These are phyloP conservation scores for Pelodiscus sinensis DNA, from an alignment of 2,113 vertebrate species.

Conservation along the genomic window DNA sequence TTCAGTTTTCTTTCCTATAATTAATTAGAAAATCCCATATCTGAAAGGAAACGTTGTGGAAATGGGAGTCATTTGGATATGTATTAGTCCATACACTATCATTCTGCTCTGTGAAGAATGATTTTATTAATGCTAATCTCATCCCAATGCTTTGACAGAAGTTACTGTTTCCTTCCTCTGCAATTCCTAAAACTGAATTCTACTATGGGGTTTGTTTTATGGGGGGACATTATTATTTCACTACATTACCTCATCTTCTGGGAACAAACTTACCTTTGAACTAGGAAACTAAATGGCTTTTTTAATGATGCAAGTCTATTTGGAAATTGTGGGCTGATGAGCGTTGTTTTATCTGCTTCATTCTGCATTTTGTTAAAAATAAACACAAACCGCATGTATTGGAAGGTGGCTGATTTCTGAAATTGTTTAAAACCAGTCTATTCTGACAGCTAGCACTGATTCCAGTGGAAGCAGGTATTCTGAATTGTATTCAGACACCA, in stretches of 20 bases:
- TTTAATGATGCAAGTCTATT: constrained; percentile 63
- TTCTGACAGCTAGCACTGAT: constrained; percentile 11
- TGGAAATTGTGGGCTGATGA: constrained; percentile 51
- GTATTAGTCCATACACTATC: constrained; percentile 42
- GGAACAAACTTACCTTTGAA: constrained; percentile 73
- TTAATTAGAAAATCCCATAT: constrained; percentile 65
- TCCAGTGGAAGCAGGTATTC: not conserved
- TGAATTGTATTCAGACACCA: not conserved
- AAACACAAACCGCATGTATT: not conserved
- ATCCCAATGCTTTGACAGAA: constrained; percentile 72
- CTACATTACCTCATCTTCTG: constrained; percentile 73
- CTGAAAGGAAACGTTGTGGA: constrained; percentile 68
- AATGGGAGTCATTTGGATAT: constrained; percentile 66
- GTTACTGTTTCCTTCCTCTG: constrained; percentile 74
- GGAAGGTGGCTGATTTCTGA: not conserved
- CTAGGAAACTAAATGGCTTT: constrained; percentile 50
- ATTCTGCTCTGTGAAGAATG: constrained; percentile 54
- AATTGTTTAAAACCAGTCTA: constrained; percentile 29
- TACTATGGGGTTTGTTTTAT: constrained; percentile 68
- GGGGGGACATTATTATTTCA: constrained; percentile 65
- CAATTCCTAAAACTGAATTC: constrained; percentile 58
- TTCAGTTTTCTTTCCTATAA: constrained; percentile 72
- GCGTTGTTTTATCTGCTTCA: constrained; percentile 42
- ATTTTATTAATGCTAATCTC: constrained; percentile 68
- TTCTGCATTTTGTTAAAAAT: constrained; percentile 15